phyloP scores from a whole-genome alignment of 1,140 invertebrate genomes.

The Copidosoma floridanum region DNA sequence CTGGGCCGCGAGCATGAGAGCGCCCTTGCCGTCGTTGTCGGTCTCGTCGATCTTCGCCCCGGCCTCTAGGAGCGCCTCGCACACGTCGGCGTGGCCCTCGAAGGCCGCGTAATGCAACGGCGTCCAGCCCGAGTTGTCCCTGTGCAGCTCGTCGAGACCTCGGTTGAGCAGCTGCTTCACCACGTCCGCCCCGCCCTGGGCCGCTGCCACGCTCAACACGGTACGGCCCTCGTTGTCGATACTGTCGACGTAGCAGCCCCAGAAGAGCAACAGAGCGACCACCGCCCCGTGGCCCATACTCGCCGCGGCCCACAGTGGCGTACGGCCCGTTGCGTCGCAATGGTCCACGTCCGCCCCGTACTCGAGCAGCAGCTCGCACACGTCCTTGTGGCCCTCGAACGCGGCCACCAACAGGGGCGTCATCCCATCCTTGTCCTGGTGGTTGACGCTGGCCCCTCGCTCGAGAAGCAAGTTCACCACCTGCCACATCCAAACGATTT shows the following conservation, averaged over 20 bases:
- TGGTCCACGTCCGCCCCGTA: slow-evolving; percentile 86
- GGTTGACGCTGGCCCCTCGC: slow-evolving; percentile 81
- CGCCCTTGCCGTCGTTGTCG: slow-evolving; percentile 92
- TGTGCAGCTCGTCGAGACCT: slow-evolving; percentile 84
- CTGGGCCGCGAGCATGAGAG: slow-evolving; percentile 84
- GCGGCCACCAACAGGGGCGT: slow-evolving; percentile 91
- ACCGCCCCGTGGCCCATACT: slow-evolving; percentile 83
- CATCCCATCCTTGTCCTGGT: slow-evolving; percentile 89
- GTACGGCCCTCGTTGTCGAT: slow-evolving; percentile 90
- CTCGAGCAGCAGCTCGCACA: slow-evolving; percentile 81
- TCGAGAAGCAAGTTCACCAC: slow-evolving; percentile 78
- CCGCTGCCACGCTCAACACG: slow-evolving; percentile 81
- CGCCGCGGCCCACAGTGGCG: slow-evolving; percentile 79
- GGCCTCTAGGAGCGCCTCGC: slow-evolving; percentile 83
- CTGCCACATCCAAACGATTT: slow-evolving; percentile 34
- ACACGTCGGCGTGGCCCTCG: slow-evolving; percentile 87
- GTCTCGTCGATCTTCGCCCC: slow-evolving; percentile 87
- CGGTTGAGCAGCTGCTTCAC: slow-evolving; percentile 85
- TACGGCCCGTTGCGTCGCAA: slow-evolving; percentile 74
- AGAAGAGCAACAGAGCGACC: slow-evolving; percentile 78
- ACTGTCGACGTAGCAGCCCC: slow-evolving; percentile 86
- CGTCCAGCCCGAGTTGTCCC: slow-evolving; percentile 91
- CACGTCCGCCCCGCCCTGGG: slow-evolving; percentile 79
- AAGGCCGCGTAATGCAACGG: slow-evolving; percentile 91
- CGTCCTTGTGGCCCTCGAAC: slow-evolving; percentile 86